Base-by-base conservation (phyloP, 2,113 vertebrate genomes). In the Ailurus styani region DNA sequence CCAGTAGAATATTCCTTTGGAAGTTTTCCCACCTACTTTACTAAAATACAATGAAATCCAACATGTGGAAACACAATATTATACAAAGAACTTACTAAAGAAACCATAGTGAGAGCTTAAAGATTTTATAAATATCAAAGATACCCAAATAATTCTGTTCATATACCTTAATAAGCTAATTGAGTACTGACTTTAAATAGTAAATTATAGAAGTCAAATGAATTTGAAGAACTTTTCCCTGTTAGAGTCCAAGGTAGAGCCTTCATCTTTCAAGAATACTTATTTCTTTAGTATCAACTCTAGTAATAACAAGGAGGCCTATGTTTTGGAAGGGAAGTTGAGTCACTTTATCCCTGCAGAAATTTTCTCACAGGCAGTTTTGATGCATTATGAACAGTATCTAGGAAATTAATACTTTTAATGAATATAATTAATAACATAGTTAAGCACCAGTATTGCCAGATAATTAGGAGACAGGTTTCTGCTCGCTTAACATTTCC, bases 11-110 rank as follows among this genome's bases (percentile, higher is more conserved):
- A 54, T 90, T 97, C n/a, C 82, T 93, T 91, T 55, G 29, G 45
- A 90, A 77, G 5, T 45, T 81, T 92, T 85, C 37, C 29, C 75
- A 90, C 21, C 29, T 50, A 83, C 42, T 70, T 91, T 50, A 50
- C 40, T 55, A 90, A 95, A 96, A 93, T 47, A 79, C 66, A 55
- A n/a, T 70, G 20, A 95, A 93, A 60, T 87, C 29, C 29, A 93
- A 84, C 23, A 18, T 68, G 45, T 0, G 1, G 64, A 78, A 87
- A 68, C 8, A 73, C 6, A 78, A 4, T 34, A 91, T 37, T 78
- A 4, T 18, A 31, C 11, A 62, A 72, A 7, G 42, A 78, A 91
- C 27, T 57, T 45, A 57, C 23, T 23, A 52, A 96, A 62, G 9
- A 83, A 75, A 13, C 8, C 78, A 20, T 5, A 52, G 42, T 87